phyloP scores from a whole-genome alignment of 2,797 vertebrate genomes.

The Scomberomorus guttatus region DNA sequence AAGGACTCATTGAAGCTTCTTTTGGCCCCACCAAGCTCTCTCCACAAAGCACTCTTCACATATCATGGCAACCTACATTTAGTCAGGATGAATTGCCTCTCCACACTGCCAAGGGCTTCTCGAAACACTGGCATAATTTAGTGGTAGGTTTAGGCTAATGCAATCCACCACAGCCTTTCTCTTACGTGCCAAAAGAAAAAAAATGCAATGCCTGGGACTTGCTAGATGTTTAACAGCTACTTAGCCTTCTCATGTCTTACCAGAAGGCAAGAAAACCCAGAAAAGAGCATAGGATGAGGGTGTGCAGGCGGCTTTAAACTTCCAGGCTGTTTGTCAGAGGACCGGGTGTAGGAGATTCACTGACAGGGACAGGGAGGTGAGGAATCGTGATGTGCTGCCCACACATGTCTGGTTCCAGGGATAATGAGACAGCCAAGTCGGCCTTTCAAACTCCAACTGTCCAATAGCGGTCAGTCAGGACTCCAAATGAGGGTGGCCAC shows the following conservation, averaged over 20 bases:
- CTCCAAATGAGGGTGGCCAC: conserved; percentile 63
- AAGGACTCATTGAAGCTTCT: conserved; percentile 72
- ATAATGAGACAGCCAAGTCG: conserved; percentile 75
- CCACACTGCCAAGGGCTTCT: conserved; percentile 69
- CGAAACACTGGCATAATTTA: conserved; percentile 72
- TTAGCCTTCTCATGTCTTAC: conserved; percentile 23
- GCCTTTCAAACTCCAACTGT: conserved; percentile 64
- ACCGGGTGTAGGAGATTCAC: conserved; percentile 43
- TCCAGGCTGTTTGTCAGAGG: conserved; percentile 47
- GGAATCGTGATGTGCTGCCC: conserved; percentile 57
- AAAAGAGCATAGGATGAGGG: conserved; percentile 25
- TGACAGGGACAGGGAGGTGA: conserved; percentile 64
- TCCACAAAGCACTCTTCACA: conserved; percentile 75
- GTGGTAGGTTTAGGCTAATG: conserved; percentile 64
- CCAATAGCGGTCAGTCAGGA: conserved; percentile 59
- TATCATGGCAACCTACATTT: conserved; percentile 77
- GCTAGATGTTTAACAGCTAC: conserved; percentile 47
- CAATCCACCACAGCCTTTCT: conserved; percentile 51
- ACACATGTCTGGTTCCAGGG: conserved; percentile 50
- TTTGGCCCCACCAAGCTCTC: conserved; percentile 67
- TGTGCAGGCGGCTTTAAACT: conserved; percentile 36
- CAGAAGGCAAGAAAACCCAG: conserved; percentile 10
- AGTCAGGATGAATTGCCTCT: conserved; percentile 73
- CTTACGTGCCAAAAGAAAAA: conserved; percentile 21
- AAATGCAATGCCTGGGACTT: conserved; percentile 23